phyloP scores from a whole-genome alignment of 2,888 invertebrate genomes.

The Dryomyza anilis region DNA sequence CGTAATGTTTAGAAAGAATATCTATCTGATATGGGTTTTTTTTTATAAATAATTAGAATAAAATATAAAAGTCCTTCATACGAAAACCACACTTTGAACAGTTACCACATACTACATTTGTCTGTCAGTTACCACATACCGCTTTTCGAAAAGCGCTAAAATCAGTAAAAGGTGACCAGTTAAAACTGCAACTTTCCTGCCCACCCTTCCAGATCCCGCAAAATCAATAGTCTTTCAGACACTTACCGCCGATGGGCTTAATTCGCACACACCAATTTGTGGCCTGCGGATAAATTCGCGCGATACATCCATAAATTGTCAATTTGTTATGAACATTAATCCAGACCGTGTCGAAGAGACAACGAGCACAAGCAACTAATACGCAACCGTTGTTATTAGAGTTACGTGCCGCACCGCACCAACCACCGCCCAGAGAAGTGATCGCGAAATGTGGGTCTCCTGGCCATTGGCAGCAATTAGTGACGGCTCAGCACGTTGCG shows the following conservation, averaged over 20 bases:
- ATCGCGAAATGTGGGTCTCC: slow-evolving; percentile 33
- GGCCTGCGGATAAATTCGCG: background rate
- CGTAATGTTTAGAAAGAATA: no score
- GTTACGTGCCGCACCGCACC: background rate
- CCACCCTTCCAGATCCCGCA: no score
- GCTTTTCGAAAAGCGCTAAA: no score
- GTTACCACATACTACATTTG: no score
- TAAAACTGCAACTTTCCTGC: no score
- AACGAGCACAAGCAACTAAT: background rate
- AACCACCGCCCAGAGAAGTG: background rate
- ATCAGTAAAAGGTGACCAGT: no score
- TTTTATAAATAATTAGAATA: no score
- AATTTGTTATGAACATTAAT: slow-evolving; percentile 41
- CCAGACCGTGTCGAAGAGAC: slow-evolving; percentile 26
- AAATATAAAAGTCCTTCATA: no score
- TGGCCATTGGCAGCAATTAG: slow-evolving; percentile 32
- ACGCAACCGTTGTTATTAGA: slow-evolving; percentile 10
- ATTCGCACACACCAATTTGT: slow-evolving; percentile 9
- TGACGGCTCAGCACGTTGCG: slow-evolving; percentile 25
- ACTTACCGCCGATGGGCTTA: background rate
- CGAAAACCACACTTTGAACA: no score
- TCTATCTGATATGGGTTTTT: no score
- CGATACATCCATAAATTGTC: slow-evolving; percentile 37
- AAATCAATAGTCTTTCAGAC: background rate
- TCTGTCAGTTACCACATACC: no score